Conservation (phyloP, 64 coral and sea anemone species). For the Montipora cactus region DNA sequence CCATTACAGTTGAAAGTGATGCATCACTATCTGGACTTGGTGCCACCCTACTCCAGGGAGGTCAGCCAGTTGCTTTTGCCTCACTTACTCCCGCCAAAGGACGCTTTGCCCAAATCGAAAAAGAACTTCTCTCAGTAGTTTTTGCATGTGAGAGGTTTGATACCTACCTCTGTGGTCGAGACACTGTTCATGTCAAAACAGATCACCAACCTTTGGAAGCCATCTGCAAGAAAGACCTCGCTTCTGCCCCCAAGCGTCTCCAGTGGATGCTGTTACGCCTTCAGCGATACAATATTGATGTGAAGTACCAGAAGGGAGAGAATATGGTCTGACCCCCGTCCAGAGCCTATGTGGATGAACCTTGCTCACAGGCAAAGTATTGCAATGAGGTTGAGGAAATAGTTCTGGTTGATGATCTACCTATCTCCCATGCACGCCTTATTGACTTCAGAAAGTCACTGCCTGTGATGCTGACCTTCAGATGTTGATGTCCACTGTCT, state of each 20-base stretch:
- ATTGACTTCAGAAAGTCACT: conserved; percentile 28
- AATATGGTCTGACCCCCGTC: conserved; percentile 48
- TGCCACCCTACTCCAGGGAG: too few species aligned
- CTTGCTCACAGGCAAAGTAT: conserved; percentile 25
- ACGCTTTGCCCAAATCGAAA: conserved; percentile 45
- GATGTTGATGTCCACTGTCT: conserved; percentile 33
- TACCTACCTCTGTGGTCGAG: conserved; percentile 41
- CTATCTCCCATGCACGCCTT: conserved; percentile 24
- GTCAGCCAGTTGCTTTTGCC: too few species aligned
- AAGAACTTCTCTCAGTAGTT: conserved; percentile 48
- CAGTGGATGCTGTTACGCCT: conserved; percentile 55
- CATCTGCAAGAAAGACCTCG: conserved; percentile 45
- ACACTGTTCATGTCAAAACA: conserved; percentile 44
- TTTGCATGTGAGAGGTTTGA: conserved; percentile 6
- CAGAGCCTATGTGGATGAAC: not conserved
- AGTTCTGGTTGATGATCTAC: conserved; percentile 45
- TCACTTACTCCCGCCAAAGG: not conserved
- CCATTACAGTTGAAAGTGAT: too few species aligned
- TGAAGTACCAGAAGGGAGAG: conserved; percentile 40
- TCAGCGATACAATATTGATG: conserved; percentile 42
- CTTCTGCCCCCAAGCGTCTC: conserved; percentile 26
- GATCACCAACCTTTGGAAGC: conserved; percentile 46
- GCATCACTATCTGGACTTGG: too few species aligned
- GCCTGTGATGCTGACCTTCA: conserved; percentile 41
- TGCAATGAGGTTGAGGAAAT: conserved; percentile 35